phyloP scores from a whole-genome alignment of 2,888 invertebrate species.

The Limnephilus lunatus region DNA sequence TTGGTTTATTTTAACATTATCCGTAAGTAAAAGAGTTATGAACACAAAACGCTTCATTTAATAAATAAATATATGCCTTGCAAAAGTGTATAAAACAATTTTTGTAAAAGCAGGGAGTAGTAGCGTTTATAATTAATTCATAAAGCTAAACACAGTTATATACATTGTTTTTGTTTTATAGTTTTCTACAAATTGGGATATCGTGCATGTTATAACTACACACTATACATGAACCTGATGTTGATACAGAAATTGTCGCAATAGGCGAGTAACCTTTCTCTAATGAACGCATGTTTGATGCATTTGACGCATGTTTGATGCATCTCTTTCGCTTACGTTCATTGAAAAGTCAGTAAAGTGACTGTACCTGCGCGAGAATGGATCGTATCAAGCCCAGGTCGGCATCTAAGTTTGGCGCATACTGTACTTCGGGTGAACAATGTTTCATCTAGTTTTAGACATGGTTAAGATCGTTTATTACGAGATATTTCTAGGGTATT shows the following conservation, averaged over 20 bases:
- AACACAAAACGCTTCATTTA: neutral
- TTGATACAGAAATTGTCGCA: too few species aligned
- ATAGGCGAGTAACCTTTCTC: too few species aligned
- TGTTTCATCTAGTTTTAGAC: neutral
- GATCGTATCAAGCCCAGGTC: too few species aligned
- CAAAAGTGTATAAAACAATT: too few species aligned
- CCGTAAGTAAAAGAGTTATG: neutral
- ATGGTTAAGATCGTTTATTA: neutral
- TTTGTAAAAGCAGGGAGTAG: too few species aligned
- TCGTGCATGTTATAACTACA: neutral
- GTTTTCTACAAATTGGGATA: neutral
- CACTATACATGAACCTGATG: too few species aligned
- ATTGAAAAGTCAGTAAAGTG: too few species aligned
- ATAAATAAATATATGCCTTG: neutral
- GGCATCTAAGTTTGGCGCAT: too few species aligned
- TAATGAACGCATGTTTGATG: too few species aligned
- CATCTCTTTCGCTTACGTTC: too few species aligned
- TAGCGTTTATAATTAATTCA: neutral
- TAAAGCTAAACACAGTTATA: neutral
- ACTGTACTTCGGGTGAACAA: neutral
- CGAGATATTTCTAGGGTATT: neutral
- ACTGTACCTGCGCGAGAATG: too few species aligned
- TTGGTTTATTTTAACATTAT: neutral
- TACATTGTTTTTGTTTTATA: neutral
- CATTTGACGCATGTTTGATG: too few species aligned